Base-by-base conservation (phyloP, 1,140 invertebrate species). In the Heliconius nattereri region DNA sequence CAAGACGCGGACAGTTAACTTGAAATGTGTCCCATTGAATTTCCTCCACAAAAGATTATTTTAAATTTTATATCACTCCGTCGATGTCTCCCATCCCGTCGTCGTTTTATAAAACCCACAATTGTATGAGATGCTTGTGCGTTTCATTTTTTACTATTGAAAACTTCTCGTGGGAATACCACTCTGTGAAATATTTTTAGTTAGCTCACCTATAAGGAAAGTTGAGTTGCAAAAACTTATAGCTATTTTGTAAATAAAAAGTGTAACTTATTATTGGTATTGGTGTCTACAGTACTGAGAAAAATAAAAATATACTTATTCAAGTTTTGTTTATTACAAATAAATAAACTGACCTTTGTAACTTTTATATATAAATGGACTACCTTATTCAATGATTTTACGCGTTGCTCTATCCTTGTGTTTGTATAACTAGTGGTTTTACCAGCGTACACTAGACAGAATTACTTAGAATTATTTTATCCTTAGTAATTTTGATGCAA, bases 91-190 rank as follows among this genome's bases (percentile, higher is more conserved):
- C 29, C 23, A 26, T 13, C 60, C n/a, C n/a, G n/a, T 66, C 60
- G 11, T 66, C 60, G 26, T 66, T 57, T 57, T 66, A 66, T 66
- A 66, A 66, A 66, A 66, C 60, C 6, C 60, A 29, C 60, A 29
- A 66, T 66, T 66, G 60, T 29, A 66, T 29, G 23, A 29, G 26
- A 66, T n/a, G 3, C 3, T 66, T 66, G 26, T 23, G 13, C 5
- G 23, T 29, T 26, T n/a, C 5, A 23, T 66, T 66, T 66, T 66
- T 66, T 66, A 5, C 60, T 29, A 66, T 26, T 66, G n/a, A 29
- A 66, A 52, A 45, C 9, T 66, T 66, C 60, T 66, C 60, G 60
- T 66, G 60, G 60, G 60, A 66, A 66, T 29, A 26, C 54, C 54
- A 23, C 23, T 29, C 16, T 66, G 60, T 11, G 60, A 66, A 66